Evolutionary conservation across 2,888 invertebrate species (phyloP).

Genomic region (Lasioglossum marginatum): DNA sequence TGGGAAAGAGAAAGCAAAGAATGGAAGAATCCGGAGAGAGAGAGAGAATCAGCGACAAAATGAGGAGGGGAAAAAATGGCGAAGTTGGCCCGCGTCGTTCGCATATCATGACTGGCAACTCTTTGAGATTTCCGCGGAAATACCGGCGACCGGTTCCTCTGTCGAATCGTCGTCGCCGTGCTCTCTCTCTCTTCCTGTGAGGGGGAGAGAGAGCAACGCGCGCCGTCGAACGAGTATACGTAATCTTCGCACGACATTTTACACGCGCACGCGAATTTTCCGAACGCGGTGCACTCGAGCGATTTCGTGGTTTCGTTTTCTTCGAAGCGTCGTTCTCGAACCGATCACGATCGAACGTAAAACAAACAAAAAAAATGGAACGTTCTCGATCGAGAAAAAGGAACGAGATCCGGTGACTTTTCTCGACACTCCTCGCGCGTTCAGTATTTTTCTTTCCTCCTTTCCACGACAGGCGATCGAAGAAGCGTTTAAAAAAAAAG

Average conservation of each 20-base stretch:
- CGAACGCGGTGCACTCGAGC: background rate
- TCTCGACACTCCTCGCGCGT: constrained; percentile 60
- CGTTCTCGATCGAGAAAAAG: background rate
- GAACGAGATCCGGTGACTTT: background rate
- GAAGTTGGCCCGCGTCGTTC: constrained; percentile 47
- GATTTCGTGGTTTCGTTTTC: background rate
- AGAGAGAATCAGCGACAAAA: background rate
- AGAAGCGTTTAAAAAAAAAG: constrained; percentile 63
- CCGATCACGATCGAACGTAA: constrained; percentile 14
- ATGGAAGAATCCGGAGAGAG: constrained; percentile 7
- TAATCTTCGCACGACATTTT: constrained; percentile 32
- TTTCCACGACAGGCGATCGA: constrained; percentile 62
- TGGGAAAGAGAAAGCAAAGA: constrained; percentile 9
- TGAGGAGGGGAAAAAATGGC: background rate
- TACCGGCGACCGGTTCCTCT: too few relatives aligned
- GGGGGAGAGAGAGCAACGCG: background rate
- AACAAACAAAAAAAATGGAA: constrained; percentile 3
- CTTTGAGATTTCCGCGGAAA: constrained; percentile 7
- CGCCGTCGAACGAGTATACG: constrained; percentile 8
- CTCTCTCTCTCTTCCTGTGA: background rate
- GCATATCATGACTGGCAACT: constrained; percentile 34
- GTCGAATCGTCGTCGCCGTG: too few relatives aligned
- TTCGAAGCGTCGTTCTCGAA: constrained; percentile 1
- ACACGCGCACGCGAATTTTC: background rate
- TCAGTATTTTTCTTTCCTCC: constrained; percentile 65